Base-by-base conservation (phyloP, 1,140 invertebrate genomes). In the Leptinotarsa undecemlineata region DNA sequence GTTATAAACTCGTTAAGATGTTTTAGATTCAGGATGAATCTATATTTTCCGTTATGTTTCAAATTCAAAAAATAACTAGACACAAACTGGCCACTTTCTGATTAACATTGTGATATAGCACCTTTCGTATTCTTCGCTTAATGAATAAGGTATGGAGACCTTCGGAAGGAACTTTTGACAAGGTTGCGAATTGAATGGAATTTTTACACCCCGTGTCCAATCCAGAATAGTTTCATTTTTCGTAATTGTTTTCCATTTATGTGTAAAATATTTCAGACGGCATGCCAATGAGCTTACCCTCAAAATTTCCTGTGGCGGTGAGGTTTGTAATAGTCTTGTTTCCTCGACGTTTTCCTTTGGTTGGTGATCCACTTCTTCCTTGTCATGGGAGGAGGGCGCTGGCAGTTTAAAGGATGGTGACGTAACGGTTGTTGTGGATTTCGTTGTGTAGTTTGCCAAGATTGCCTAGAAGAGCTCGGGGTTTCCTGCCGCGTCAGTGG, bases 21-120 rank as follows among this genome's bases (percentile, higher is more conserved):
- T 73, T 82, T 83, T 42, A 81, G 71, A 78, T 82, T 83, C 69
- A 82, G 62, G 20, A 82, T 81, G 42, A 83, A 83, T 67, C 80
- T 66, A 64, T 74, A 71, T 15, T 57, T 73, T 17, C 82, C 80
- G 63, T 82, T 78, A 63, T 74, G 73, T 72, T 83, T 82, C n/a
- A 74, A 79, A 11, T 74, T 26, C 19, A 81, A 51, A 73, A 83
- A 83, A 71, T 77, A 73, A 68, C 66, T 68, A 15, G 82, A 83
- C 14, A 81, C 21, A 79, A 82, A 83, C 73, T 81, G 74, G 2
- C 73, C 51, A 57, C 47, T 51, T 26, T 60, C n/a, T 5, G 48
- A 48, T 15, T n/a, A 8, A 20, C 19, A 20, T 71, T 33, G 33
- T 11, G 15, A 48, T 61, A 73, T 67, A 57, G 70, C 26, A 67